These are phyloP conservation scores for Sciurus niger DNA, from an alignment of 2,113 vertebrate species.

Conservation along the genomic window DNA sequence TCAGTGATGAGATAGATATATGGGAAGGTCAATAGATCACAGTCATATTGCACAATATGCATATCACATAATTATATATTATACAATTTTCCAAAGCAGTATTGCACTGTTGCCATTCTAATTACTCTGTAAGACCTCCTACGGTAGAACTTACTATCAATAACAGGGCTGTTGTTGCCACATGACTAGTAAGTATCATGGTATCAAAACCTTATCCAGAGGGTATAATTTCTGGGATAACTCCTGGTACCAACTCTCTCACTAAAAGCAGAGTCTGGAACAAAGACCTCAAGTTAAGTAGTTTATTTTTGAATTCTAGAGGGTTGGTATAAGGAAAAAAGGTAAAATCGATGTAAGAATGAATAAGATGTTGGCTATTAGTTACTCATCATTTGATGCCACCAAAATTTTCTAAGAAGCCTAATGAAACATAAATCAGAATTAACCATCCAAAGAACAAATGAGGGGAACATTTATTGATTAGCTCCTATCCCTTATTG, in stretches of 20 bases:
- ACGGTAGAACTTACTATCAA: background rate
- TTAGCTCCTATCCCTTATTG: background rate
- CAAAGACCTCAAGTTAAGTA: background rate
- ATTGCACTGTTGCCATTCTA: background rate
- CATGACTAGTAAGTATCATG: background rate
- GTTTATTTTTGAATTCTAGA: background rate
- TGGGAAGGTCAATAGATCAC: background rate
- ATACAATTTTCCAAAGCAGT: background rate
- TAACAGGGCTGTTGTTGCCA: background rate
- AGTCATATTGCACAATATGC: background rate
- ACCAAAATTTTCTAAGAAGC: background rate
- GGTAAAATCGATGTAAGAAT: background rate
- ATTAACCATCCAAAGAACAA: background rate
- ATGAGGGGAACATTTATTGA: background rate
- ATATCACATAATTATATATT: background rate
- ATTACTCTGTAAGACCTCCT: background rate
- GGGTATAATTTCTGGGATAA: background rate
- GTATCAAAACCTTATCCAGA: background rate
- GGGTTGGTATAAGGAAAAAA: background rate
- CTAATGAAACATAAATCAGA: background rate
- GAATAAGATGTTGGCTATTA: background rate
- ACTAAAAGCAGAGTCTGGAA: background rate
- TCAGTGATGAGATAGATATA: background rate
- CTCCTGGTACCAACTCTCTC: background rate
- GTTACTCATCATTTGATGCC: background rate